Evolutionary conservation across 2,888 invertebrate genomes (phyloP), one percentile per base, ranked within the genome.

Genomic region (Luperina testacea): DNA sequence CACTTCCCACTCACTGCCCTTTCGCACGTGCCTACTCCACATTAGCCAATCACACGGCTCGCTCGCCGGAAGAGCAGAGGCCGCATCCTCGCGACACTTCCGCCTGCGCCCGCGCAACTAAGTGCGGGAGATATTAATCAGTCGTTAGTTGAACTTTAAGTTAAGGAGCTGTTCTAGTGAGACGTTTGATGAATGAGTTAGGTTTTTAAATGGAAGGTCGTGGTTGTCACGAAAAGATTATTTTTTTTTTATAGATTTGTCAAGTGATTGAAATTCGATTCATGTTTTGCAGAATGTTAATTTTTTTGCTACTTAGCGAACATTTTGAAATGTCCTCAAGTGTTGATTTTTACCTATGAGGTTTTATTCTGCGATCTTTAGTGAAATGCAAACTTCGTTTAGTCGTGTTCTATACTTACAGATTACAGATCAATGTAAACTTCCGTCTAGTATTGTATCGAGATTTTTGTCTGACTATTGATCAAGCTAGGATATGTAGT

Each of bases 1-100:
- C 1, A 45, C 79, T 71, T 80, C 84, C 80, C 76, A 74, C 72
- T 42, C 59, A 20, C 1, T 42, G 42, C 9, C 64, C 17, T 81
- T 71, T 83, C 87, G 77, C 87, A 87, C 80, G 77, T 80, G 81
- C 65, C 68, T 88, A 82, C 69, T 76, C 67, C 63, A 74, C 67
- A 80, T 84, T 85, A 75, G 85, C 78, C 85, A 84, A 85, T 88
- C 76, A 77, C 80, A 81, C 72, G 78, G 67, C 57, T 68, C 27
- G 72, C 64, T 76, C 73, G 70, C 75, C 91, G 94, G 94, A 94
- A 93, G 90, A 87, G 91, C 89, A 90, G 93, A 93, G 93, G 93
- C 92, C 91, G 93, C 90, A 89, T 93, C 93, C 93, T 91, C 85
- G 86, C 80, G 80, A 57, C 79, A 87, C 85, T 93, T 93, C 93